phyloP scores from a whole-genome alignment of 2,888 invertebrate genomes.

The Blera fallax region DNA sequence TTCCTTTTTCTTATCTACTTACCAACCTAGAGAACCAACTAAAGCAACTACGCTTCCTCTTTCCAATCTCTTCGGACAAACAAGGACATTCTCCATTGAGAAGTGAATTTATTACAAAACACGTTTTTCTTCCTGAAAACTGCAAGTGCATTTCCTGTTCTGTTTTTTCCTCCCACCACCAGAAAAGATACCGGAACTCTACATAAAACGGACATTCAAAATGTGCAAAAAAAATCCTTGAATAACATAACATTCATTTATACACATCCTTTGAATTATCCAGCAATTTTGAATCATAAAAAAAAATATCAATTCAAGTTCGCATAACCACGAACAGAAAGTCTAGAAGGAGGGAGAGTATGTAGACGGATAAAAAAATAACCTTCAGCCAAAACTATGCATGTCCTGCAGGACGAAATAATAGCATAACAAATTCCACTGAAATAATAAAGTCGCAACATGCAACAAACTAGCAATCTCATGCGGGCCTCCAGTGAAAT shows the following conservation, averaged over 20 bases:
- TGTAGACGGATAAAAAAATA: conserved; percentile 42
- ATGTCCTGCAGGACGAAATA: conserved; percentile 62
- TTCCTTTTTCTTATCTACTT: neutral
- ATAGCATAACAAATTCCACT: conserved; percentile 66
- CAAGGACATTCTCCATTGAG: conserved; percentile 27
- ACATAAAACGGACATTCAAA: conserved; percentile 29
- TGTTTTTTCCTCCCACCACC: conserved; percentile 23
- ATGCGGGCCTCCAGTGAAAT: conserved; percentile 26
- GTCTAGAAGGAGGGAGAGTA: neutral
- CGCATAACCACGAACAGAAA: conserved; percentile 14
- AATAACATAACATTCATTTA: conserved; percentile 67
- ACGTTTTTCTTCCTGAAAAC: conserved; percentile 26
- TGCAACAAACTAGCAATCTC: conserved; percentile 70
- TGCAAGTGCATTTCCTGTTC: conserved; percentile 64
- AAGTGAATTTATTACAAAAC: conserved; percentile 51
- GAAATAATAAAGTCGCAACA: conserved; percentile 63
- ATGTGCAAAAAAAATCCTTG: conserved; percentile 4
- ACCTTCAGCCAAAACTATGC: conserved; percentile 54
- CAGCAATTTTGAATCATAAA: conserved; percentile 8
- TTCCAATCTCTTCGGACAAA: conserved; percentile 4
- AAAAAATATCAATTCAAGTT: conserved; percentile 57
- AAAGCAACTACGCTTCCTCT: neutral
- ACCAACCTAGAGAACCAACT: neutral
- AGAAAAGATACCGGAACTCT: conserved; percentile 24
- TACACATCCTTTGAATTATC: conserved; percentile 59